Evolutionary conservation across 1,140 invertebrate species (phyloP).

Genomic region (Drosophila busckii): DNA sequence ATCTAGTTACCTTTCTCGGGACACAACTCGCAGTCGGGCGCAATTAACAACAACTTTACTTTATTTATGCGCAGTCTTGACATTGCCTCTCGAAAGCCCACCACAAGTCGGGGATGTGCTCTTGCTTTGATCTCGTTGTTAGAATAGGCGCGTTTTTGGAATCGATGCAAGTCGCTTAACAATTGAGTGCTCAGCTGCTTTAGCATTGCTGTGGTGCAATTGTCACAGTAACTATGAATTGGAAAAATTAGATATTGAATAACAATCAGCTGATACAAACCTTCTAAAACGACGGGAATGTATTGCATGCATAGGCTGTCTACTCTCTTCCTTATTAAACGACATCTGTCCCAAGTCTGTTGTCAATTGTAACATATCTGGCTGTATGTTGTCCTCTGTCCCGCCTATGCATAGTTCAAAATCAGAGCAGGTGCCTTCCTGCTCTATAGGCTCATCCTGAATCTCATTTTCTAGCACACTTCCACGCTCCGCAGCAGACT

Average conservation of each 20-base stretch:
- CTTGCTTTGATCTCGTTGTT: constrained; percentile 82
- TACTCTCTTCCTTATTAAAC: not conserved
- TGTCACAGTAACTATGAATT: constrained; percentile 77
- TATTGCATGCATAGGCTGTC: constrained; percentile 8
- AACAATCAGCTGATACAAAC: constrained; percentile 8
- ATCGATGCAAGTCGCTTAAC: constrained; percentile 81
- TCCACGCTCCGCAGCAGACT: not conserved
- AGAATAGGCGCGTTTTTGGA: constrained; percentile 82
- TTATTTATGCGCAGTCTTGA: constrained; percentile 81
- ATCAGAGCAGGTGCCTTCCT: not conserved
- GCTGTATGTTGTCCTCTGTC: not conserved
- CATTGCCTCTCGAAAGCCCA: constrained; percentile 82
- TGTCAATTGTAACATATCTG: not conserved
- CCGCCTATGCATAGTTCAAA: not conserved
- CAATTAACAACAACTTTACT: constrained; percentile 82
- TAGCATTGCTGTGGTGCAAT: constrained; percentile 52
- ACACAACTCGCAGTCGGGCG: constrained; percentile 80
- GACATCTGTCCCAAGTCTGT: constrained; percentile 8
- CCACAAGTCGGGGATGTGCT: constrained; percentile 81
- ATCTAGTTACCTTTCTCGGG: constrained; percentile 30
- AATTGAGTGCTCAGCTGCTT: constrained; percentile 60
- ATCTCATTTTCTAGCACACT: not conserved
- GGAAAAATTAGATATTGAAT: not conserved
- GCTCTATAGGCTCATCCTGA: not conserved
- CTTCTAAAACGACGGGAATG: constrained; percentile 69